A percentile compares a stretch with the other conserved stretches of the same genome.
Conservation (phyloP, 2,113 vertebrate genomes). For the Actinemys pallida region DNA sequence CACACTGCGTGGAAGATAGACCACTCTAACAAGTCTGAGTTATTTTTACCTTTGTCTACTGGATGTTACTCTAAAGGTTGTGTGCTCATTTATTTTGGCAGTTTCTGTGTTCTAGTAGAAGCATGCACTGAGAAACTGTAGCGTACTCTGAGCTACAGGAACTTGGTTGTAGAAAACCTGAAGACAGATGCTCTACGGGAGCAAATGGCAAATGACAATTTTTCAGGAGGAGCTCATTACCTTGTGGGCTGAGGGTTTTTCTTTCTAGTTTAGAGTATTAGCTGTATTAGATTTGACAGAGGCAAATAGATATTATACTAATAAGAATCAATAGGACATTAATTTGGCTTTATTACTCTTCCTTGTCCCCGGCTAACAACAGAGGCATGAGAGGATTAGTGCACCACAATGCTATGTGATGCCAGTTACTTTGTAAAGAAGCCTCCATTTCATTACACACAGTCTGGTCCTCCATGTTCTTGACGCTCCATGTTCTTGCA, state of each 20-base stretch:
- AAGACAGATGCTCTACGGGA: background rate
- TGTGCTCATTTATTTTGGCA: background rate
- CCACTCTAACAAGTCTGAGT: background rate
- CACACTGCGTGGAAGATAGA: background rate
- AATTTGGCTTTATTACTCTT: background rate
- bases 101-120: background rate
- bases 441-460: background rate
- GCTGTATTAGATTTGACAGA: background rate
- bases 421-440: constrained; percentile 30
- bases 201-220: background rate
- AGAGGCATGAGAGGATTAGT: background rate
- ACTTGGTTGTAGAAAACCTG: background rate
- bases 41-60: background rate
- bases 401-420: background rate
- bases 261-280: background rate
- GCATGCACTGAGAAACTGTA: background rate
- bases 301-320: background rate
- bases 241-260: background rate
- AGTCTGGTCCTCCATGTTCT: background rate
- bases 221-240: background rate
- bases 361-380: background rate
- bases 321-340: background rate
- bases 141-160: background rate
- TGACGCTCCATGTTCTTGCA: background rate
- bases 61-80: background rate